These are phyloP conservation scores for Epirrita christyi DNA, from an alignment of 2,888 invertebrate genomes.

Conservation along the genomic window DNA sequence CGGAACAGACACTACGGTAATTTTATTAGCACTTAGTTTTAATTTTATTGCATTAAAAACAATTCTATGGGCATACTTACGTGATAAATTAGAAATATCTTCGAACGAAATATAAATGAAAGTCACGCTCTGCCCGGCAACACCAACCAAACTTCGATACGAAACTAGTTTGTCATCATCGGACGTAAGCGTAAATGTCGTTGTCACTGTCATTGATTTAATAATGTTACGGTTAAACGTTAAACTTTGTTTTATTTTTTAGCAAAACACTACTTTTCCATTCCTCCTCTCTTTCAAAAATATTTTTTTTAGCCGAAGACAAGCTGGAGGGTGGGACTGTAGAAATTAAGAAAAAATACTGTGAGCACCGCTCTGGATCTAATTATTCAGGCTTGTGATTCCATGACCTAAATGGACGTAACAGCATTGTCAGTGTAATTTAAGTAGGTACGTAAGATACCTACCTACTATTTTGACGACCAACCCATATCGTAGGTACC, in stretches of 20 bases:
- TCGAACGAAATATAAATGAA: constrained; percentile 55
- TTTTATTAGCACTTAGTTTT: background rate
- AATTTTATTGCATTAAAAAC: constrained; percentile 1
- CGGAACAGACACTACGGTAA: background rate
- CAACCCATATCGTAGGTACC: no score
- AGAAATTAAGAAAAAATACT: no score
- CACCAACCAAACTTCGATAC: constrained; percentile 25
- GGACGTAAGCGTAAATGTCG: constrained; percentile 22
- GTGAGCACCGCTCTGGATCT: no score
- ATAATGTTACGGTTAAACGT: background rate
- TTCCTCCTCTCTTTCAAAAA: no score
- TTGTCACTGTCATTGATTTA: constrained; percentile 32
- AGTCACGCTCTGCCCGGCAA: constrained; percentile 60
- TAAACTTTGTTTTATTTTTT: background rate
- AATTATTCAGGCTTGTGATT: no score
- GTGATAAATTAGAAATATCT: constrained; percentile 16
- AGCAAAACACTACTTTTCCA: no score
- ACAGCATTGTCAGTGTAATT: no score
- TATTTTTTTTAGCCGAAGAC: no score
- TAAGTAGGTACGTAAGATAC: no score
- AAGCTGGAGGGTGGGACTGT: no score
- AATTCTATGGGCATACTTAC: constrained; percentile 6
- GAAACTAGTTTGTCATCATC: background rate
- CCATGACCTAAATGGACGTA: no score
- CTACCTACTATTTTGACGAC: no score